Evolutionary conservation across 1,140 invertebrate genomes (phyloP).

Genomic region (Radopholus similis): DNA sequence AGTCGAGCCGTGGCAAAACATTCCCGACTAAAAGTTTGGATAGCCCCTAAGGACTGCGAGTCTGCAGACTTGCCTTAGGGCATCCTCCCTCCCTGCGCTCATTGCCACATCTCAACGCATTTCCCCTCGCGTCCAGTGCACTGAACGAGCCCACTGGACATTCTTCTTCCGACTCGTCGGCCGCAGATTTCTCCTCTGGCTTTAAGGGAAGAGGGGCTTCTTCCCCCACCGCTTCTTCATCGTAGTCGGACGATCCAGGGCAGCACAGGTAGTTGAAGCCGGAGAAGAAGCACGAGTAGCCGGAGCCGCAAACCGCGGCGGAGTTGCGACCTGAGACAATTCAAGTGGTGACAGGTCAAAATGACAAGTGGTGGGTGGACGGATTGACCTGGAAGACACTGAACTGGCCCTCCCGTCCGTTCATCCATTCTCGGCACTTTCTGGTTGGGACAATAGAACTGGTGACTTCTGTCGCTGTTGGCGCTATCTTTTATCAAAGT

Average conservation of each 20-base stretch:
- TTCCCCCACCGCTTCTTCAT: slow-evolving; percentile 16
- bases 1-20: slow-evolving; percentile 24
- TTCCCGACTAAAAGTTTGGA: slow-evolving; percentile 24
- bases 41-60: not conserved
- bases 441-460: slow-evolving; percentile 39
- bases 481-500: not conserved
- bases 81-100: slow-evolving; percentile 5
- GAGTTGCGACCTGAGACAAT: slow-evolving; percentile 37
- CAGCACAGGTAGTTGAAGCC: slow-evolving; percentile 49
- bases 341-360: not conserved
- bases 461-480: slow-evolving; percentile 18
- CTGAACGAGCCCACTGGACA: slow-evolving; percentile 32
- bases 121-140: slow-evolving; percentile 22
- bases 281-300: slow-evolving; percentile 43
- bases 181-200: not conserved
- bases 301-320: slow-evolving; percentile 31
- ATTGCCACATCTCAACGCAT: slow-evolving; percentile 15
- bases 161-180: slow-evolving; percentile 6
- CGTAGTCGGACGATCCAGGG: slow-evolving; percentile 33
- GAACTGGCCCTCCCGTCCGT: slow-evolving; percentile 29
- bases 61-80: slow-evolving; percentile 19
- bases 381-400: slow-evolving; percentile 41
- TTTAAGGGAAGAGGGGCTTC: not conserved
- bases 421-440: slow-evolving; percentile 37
- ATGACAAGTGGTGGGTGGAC: slow-evolving; percentile 8